Evolutionary conservation across 2,888 invertebrate species (phyloP).

Genomic region (Polyommatus icarus): DNA sequence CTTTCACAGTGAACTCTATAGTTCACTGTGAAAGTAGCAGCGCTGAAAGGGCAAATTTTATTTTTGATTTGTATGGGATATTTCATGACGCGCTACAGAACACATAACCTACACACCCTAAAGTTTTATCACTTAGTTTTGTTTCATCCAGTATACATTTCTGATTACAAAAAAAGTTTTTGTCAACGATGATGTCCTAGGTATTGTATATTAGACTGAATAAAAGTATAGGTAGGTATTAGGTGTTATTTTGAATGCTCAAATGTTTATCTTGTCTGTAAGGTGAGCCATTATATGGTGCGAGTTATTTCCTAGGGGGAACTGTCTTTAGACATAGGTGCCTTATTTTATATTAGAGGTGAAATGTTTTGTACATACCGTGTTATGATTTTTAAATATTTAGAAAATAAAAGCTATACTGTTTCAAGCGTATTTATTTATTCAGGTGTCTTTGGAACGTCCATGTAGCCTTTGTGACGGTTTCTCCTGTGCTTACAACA

Average conservation of each 20-base stretch:
- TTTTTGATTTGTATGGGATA: too few relatives aligned
- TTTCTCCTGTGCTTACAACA: slow-evolving; percentile 61
- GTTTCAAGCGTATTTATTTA: slow-evolving; percentile 44
- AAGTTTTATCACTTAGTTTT: background rate
- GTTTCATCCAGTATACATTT: background rate
- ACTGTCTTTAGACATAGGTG: slow-evolving; percentile 54
- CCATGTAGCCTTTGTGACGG: slow-evolving; percentile 65
- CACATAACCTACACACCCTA: too few relatives aligned
- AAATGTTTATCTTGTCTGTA: slow-evolving; percentile 57
- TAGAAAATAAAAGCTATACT: slow-evolving; percentile 69
- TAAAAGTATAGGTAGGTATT: slow-evolving; percentile 34
- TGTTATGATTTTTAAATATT: slow-evolving; percentile 62
- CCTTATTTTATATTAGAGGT: slow-evolving; percentile 71
- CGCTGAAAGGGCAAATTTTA: too few relatives aligned
- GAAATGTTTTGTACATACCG: slow-evolving; percentile 77
- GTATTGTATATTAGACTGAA: slow-evolving; percentile 40
- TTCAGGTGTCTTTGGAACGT: slow-evolving; percentile 62
- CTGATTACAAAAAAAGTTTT: background rate
- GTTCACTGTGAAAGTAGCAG: too few relatives aligned
- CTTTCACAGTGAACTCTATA: too few relatives aligned
- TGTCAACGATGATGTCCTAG: background rate
- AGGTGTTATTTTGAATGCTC: slow-evolving; percentile 57
- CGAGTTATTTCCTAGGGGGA: slow-evolving; percentile 58
- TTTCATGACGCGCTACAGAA: too few relatives aligned
- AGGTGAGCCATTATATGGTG: slow-evolving; percentile 60